Evolutionary conservation across 2,888 invertebrate species (phyloP).

Genomic region (Parnassius smintheus): DNA sequence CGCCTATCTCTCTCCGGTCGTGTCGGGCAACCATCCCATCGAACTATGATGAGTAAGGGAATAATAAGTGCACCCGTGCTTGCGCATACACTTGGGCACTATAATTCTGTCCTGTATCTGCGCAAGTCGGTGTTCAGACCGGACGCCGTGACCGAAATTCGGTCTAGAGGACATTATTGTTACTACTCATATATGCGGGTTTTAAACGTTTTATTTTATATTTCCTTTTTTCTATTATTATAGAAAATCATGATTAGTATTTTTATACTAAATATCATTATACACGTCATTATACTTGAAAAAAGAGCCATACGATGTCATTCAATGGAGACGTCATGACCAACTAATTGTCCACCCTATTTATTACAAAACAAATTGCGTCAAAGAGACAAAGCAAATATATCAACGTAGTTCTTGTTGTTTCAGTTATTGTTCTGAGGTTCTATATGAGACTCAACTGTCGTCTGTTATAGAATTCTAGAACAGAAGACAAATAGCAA

Average conservation of each 20-base stretch:
- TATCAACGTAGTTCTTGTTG: slow-evolving; percentile 1
- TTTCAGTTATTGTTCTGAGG: background rate
- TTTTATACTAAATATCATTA: background rate
- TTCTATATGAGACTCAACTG: slow-evolving; percentile 15
- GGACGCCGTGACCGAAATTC: too few species aligned
- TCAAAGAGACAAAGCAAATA: slow-evolving; percentile 9
- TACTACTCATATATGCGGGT: too few species aligned
- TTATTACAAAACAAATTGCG: background rate
- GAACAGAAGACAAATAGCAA: slow-evolving; percentile 20
- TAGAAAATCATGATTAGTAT: background rate
- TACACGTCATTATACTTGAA: background rate
- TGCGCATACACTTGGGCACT: too few species aligned
- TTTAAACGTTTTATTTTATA: background rate
- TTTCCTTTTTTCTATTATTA: background rate
- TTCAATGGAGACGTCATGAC: background rate
- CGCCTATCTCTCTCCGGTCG: too few species aligned
- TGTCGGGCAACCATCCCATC: too few species aligned
- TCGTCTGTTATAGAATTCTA: slow-evolving; percentile 12
- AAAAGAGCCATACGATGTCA: background rate
- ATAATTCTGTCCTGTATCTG: too few species aligned
- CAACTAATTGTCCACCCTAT: background rate
- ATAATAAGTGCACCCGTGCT: too few species aligned
- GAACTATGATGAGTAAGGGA: too few species aligned
- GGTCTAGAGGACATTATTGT: too few species aligned
- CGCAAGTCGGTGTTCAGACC: too few species aligned